Conservation (phyloP, 2,113 vertebrate species). For the Lontra canadensis region DNA sequence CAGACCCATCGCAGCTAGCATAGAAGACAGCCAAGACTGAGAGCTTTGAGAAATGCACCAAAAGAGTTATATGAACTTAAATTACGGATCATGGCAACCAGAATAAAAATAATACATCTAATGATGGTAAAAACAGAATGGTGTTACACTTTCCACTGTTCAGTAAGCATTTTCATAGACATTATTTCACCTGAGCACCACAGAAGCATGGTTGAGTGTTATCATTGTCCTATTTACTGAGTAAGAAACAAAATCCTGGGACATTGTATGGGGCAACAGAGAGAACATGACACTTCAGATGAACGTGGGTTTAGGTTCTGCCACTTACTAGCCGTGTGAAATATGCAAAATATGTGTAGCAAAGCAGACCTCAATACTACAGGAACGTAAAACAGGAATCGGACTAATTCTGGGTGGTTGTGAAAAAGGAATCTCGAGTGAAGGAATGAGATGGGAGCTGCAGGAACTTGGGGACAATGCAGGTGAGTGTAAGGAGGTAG, state of each 20-base stretch:
- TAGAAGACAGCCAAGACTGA: background rate
- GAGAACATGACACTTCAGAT: background rate
- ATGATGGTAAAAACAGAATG: background rate
- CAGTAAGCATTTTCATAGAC: background rate
- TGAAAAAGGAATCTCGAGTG: background rate
- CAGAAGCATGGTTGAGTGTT: background rate
- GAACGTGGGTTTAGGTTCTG: background rate
- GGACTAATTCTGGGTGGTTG: background rate
- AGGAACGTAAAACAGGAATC: background rate
- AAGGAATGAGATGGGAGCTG: background rate
- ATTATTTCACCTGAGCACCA: background rate
- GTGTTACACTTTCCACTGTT: background rate
- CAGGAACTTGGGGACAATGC: background rate
- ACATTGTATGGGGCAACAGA: background rate
- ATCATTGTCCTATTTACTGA: background rate
- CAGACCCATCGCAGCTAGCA: slow-evolving; percentile 51
- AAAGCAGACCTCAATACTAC: background rate
- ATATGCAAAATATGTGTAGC: background rate
- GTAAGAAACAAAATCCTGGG: background rate
- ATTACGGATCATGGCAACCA: background rate
- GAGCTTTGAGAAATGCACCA: background rate
- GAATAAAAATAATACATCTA: background rate
- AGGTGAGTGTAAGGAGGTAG: background rate
- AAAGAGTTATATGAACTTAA: background rate
- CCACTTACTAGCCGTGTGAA: background rate